Conservation (phyloP, 2,797 vertebrate species). For the Clamator glandarius region DNA sequence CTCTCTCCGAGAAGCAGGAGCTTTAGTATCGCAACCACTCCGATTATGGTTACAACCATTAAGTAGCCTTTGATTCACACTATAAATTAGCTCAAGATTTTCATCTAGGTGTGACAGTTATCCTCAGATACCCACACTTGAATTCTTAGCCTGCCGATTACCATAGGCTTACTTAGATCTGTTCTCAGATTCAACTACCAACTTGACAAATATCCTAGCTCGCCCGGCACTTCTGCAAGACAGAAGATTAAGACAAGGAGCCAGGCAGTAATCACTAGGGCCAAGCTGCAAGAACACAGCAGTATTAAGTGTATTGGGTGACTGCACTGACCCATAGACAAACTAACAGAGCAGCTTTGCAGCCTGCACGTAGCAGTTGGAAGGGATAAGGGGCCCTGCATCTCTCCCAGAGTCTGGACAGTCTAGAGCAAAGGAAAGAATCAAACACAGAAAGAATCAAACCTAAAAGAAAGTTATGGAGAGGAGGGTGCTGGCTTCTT, state of each 20-base stretch:
- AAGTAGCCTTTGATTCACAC: not conserved
- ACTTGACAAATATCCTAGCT: not conserved
- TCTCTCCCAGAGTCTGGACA: not conserved
- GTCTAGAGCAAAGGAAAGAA: not conserved
- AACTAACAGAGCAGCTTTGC: not conserved
- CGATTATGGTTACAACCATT: not conserved
- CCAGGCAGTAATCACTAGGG: not conserved
- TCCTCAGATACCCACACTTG: not conserved
- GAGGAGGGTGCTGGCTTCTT: too few relatives aligned
- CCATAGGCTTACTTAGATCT: not conserved
- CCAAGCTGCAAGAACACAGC: not conserved
- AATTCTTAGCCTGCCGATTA: not conserved
- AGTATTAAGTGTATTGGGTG: not conserved
- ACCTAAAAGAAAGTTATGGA: too few relatives aligned
- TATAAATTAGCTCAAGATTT: not conserved
- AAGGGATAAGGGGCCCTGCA: not conserved
- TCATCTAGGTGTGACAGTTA: not conserved
- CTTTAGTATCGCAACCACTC: not conserved
- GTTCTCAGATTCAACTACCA: not conserved
- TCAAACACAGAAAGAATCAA: rapidly evolving
- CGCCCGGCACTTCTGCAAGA: not conserved
- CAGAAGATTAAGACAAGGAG: not conserved
- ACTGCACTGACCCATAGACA: rapidly evolving
- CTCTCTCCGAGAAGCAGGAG: not conserved
- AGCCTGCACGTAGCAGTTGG: rapidly evolving